Evolutionary conservation across 2,797 vertebrate species (phyloP).

Genomic region (Neopelma chrysocephalum): DNA sequence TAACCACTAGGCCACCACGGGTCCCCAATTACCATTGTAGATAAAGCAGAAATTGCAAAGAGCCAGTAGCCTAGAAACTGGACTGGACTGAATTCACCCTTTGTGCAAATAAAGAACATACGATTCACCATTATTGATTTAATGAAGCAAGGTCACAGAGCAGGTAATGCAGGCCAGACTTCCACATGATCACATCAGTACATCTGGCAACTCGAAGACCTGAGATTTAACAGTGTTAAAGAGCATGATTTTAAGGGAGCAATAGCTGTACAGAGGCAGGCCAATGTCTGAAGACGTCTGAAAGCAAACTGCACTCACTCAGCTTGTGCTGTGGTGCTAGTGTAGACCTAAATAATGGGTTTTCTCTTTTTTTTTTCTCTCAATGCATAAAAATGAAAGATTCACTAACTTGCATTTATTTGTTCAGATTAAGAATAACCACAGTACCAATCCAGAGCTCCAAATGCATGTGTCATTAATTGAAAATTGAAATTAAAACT

Average conservation of each 20-base stretch:
- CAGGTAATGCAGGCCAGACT: neutral
- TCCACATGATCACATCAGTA: neutral
- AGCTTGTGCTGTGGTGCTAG: neutral
- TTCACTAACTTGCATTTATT: neutral
- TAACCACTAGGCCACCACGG: too few relatives aligned
- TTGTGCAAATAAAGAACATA: neutral
- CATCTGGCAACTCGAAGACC: neutral
- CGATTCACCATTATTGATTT: neutral
- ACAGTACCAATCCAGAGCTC: neutral
- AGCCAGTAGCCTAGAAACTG: neutral
- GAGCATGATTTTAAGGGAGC: neutral
- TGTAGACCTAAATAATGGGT: accelerated
- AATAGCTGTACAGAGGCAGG: neutral
- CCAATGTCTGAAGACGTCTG: neutral
- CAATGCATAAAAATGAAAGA: neutral
- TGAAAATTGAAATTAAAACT: neutral
- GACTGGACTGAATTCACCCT: neutral
- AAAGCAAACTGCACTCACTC: neutral
- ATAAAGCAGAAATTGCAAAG: neutral
- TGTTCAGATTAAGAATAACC: neutral
- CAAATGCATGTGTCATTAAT: neutral
- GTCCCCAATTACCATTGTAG: neutral
- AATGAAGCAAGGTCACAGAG: neutral
- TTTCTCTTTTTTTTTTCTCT: neutral
- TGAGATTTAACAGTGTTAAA: neutral